Base-by-base conservation (phyloP, 2,888 invertebrate genomes). In the Listrodromus nycthemerus region DNA sequence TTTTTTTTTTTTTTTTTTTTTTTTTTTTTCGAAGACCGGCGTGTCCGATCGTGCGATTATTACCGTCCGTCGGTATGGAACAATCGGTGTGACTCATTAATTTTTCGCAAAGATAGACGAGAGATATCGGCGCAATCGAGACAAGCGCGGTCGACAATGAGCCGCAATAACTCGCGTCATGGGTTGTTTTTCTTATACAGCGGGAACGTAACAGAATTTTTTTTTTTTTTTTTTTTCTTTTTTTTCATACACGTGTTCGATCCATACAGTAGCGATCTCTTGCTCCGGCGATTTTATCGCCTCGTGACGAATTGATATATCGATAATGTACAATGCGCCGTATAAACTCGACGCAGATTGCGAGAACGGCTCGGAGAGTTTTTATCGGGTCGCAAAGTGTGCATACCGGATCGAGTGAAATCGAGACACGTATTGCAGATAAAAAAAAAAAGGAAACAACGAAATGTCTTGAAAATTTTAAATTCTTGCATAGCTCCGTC, bases 301-400 rank as follows among this genome's bases (percentile, higher is more conserved):
- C 65, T 37, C 50, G 19, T 66, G 71, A 67, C 70, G 52, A 83
- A 79, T 75, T 71, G 71, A 83, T 76, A 76, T 73, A 76, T 83
- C 65, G 79, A 67, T 67, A 61, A 76, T 70, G 33, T 61, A 41
- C 71, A 76, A 80, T 76, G 21, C 65, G 82, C 69, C 65, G 69
- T 65, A 67, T 30, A 52, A 27, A 19, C 4, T 41, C 33, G 30
- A n/a, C 19, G 33, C 61, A 33, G 13, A 30, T 73, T 37, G 27
- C 21, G 21, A 80, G 52, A 71, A 27, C 61, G 10, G 13, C 6
- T 24, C 16, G 50, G n/a, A 2, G 52, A 19, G 10, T 13, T 52
- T 37, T 7, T 41, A 41, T 66, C 37, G 19, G 19, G 6, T 52
- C 19, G 52, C 52, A 58, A 58, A 27, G 13, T 6, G 24, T 24